Percentiles rank a stretch among this genome's conserved stretches.
These are phyloP conservation scores for Philantomba maxwellii DNA, from an alignment of 2,113 vertebrate species.

Conservation along the genomic window DNA sequence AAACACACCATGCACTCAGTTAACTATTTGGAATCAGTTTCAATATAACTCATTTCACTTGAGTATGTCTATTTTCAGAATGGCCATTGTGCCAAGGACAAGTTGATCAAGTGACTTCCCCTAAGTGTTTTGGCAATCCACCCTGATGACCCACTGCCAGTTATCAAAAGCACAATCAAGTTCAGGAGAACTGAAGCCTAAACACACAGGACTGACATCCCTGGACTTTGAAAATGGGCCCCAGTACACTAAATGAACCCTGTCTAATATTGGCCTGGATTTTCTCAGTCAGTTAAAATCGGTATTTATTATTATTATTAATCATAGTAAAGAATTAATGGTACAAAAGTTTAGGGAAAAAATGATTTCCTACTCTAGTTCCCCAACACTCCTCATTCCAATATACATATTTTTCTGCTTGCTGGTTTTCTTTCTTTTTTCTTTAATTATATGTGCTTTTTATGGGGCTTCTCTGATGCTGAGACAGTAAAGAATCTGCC, in stretches of 20 bases:
- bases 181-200: not conserved
- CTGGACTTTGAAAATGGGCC: not conserved
- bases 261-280: not conserved
- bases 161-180: conserved; percentile 45
- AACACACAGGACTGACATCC: not conserved
- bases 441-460: not conserved
- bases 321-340: not conserved
- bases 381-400: not conserved
- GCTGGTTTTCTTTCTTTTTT: not conserved
- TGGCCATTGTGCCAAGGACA: conserved; percentile 58
- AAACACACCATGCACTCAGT: not conserved
- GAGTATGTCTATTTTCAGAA: conserved; percentile 65
- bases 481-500: not conserved
- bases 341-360: not conserved
- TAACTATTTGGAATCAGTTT: conserved; percentile 31
- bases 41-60: conserved; percentile 40
- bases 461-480: not conserved
- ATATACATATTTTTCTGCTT: not conserved
- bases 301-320: not conserved
- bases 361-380: not conserved
- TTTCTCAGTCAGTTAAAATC: not conserved
- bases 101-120: conserved; percentile 65
- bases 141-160: conserved; percentile 49
- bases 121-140: conserved; percentile 57
- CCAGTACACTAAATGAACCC: not conserved